Evolutionary conservation across 2,113 vertebrate genomes (phyloP).

Genomic region (Rana temporaria): DNA sequence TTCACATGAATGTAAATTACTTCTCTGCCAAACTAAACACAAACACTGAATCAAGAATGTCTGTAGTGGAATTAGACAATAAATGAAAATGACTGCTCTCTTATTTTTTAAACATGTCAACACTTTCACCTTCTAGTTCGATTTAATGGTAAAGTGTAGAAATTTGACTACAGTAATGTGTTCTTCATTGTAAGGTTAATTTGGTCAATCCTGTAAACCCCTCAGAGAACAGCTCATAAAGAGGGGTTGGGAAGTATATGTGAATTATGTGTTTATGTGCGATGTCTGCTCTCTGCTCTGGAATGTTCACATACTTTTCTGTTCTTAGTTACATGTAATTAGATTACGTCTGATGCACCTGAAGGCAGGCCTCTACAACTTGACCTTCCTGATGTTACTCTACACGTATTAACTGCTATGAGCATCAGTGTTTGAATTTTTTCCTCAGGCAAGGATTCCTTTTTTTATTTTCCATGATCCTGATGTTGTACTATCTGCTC

Average conservation of each 20-base stretch:
- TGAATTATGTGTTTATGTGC: constrained; percentile 21
- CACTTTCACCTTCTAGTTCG: too few species aligned
- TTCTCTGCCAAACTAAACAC: too few species aligned
- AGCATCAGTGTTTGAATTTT: too few species aligned
- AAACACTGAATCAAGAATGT: too few species aligned
- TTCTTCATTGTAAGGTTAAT: neutral
- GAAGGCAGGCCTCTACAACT: constrained; percentile 6
- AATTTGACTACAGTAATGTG: neutral
- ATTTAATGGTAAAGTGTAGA: too few species aligned
- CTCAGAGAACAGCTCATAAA: neutral
- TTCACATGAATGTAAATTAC: too few species aligned
- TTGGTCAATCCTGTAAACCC: neutral
- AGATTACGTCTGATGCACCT: constrained; percentile 7
- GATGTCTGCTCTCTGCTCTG: constrained; percentile 6
- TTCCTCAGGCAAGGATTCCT: too few species aligned
- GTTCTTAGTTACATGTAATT: constrained; percentile 34
- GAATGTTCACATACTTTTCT: constrained; percentile 31
- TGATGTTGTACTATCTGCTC: too few species aligned
- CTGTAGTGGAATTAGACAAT: too few species aligned
- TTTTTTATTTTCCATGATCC: too few species aligned
- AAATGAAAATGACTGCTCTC: too few species aligned
- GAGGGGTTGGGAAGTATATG: neutral
- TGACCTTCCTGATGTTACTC: constrained; percentile 3
- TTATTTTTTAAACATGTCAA: too few species aligned
- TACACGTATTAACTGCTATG: neutral